phyloP scores from a whole-genome alignment of 1,140 invertebrate genomes.

The Penaeus vannamei region DNA sequence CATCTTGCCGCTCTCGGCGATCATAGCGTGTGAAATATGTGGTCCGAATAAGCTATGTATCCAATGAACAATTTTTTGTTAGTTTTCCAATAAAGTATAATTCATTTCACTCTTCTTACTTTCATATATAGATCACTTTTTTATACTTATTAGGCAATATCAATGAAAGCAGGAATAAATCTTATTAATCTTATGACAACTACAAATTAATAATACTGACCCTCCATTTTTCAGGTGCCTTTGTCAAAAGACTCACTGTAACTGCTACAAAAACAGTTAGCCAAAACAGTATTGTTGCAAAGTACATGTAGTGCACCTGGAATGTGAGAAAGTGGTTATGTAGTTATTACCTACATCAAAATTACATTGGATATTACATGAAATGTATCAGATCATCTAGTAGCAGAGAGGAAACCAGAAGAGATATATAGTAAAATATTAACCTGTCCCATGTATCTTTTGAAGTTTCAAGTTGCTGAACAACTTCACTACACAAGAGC shows the following conservation, averaged over 20 bases:
- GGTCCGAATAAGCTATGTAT: slow-evolving; percentile 61
- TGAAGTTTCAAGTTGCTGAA: too few relatives aligned
- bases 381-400: too few relatives aligned
- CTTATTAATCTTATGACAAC: background rate
- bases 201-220: slow-evolving; percentile 66
- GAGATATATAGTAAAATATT: too few relatives aligned
- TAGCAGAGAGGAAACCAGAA: too few relatives aligned
- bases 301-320: slow-evolving; percentile 74
- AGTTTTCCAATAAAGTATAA: too few relatives aligned
- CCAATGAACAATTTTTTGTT: background rate
- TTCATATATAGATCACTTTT: too few relatives aligned
- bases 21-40: slow-evolving; percentile 65
- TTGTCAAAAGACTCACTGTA: slow-evolving; percentile 71
- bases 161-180: background rate
- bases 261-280: slow-evolving; percentile 68
- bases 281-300: slow-evolving; percentile 71
- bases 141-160: too few relatives aligned
- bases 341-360: background rate
- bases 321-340: background rate
- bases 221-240: slow-evolving; percentile 68
- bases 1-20: slow-evolving; percentile 47
- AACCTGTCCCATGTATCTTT: too few relatives aligned
- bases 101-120: too few relatives aligned
- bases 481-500: too few relatives aligned
- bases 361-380: too few relatives aligned